Evolutionary conservation across 2,888 invertebrate species (phyloP).

Genomic region (Eupithecia tripunctaria): DNA sequence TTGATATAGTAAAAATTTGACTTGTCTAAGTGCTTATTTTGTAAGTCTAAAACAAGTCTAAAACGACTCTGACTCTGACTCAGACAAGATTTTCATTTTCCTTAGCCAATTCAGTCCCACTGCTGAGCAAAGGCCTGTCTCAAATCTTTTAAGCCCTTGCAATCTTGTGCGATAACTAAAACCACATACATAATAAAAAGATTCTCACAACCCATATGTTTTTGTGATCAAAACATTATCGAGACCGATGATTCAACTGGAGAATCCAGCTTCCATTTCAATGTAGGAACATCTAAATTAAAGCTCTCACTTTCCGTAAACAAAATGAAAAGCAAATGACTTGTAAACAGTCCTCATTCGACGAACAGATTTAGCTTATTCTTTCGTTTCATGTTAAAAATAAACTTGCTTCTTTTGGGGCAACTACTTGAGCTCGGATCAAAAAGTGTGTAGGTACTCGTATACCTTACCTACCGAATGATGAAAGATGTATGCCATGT

Average conservation of each 20-base stretch:
- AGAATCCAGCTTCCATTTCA: constrained; percentile 49
- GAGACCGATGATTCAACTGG: constrained; percentile 45
- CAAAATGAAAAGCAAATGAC: constrained; percentile 53
- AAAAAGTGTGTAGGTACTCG: not conserved
- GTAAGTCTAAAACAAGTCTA: too few relatives aligned
- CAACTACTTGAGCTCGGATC: constrained; percentile 4
- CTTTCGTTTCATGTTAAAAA: constrained; percentile 20
- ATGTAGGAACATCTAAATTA: constrained; percentile 42
- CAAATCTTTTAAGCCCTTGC: too few relatives aligned
- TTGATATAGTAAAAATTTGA: too few relatives aligned
- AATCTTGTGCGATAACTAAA: too few relatives aligned
- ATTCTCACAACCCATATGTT: not conserved
- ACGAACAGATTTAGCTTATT: constrained; percentile 21
- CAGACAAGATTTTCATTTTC: too few relatives aligned
- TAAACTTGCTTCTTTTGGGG: constrained; percentile 23
- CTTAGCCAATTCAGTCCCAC: too few relatives aligned
- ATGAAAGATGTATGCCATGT: not conserved
- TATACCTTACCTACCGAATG: not conserved
- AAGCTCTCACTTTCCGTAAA: constrained; percentile 49
- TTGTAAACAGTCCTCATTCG: constrained; percentile 37
- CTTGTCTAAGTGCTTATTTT: too few relatives aligned
- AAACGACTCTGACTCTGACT: too few relatives aligned
- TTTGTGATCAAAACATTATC: constrained; percentile 49
- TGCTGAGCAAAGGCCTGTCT: too few relatives aligned
- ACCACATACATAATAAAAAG: not conserved